Conservation (phyloP, 2,113 vertebrate species). For the Microtus pennsylvanicus region DNA sequence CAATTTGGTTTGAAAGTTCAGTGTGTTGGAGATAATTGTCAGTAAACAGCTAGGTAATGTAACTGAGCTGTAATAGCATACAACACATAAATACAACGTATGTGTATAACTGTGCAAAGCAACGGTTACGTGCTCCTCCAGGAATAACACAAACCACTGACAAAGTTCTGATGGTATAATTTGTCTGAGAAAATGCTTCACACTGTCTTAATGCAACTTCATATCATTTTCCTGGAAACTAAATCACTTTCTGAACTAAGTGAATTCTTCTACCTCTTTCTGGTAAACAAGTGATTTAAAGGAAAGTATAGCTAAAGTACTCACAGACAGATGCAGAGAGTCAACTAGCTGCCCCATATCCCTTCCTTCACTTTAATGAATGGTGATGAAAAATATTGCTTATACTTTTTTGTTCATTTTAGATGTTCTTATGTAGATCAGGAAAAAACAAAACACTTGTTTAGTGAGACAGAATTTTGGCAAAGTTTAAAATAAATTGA, state of each 20-base stretch:
- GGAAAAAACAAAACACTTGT: background rate
- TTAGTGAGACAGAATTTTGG: background rate
- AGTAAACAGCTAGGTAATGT: slow-evolving; percentile 41
- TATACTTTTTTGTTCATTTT: background rate
- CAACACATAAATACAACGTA: slow-evolving; percentile 65
- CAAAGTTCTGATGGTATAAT: slow-evolving; percentile 24
- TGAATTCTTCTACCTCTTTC: background rate
- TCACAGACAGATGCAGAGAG: background rate
- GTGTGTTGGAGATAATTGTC: slow-evolving; percentile 51
- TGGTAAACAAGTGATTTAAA: slow-evolving; percentile 16
- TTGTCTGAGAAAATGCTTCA: slow-evolving; percentile 39
- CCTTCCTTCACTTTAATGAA: background rate
- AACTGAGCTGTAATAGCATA: background rate
- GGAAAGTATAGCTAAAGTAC: background rate
- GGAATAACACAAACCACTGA: slow-evolving; percentile 26
- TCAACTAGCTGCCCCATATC: background rate
- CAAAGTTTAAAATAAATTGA: background rate
- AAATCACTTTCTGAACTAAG: slow-evolving; percentile 44
- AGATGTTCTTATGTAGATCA: background rate
- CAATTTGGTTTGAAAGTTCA: slow-evolving; percentile 71
- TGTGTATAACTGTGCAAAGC: slow-evolving; percentile 42
- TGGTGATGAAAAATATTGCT: background rate
- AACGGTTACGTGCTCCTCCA: slow-evolving; percentile 40
- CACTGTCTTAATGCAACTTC: slow-evolving; percentile 42
- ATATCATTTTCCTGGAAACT: slow-evolving; percentile 29